Base-by-base conservation (phyloP, 2,888 invertebrate species). In the Heteromyza rotundicornis region DNA sequence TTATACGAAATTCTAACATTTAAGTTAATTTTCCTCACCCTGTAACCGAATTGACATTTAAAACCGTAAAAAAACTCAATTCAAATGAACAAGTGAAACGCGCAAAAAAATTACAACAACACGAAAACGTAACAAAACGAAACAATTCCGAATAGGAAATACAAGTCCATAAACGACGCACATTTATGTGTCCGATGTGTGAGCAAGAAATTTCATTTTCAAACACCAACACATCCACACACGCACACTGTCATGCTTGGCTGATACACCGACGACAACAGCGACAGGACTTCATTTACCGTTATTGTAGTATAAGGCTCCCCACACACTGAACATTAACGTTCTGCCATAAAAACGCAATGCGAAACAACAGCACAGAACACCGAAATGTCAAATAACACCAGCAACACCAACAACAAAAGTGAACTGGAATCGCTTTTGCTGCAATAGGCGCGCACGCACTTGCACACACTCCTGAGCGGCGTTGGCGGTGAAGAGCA, bases 301-400 rank as follows among this genome's bases (percentile, higher is more conserved):
- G 57, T 40, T 40, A 40, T 40, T 7, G 10, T 40, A n/a, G 40
- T 40, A 10, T 40, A n/a, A 7, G 40, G 3, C 14, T 14, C 40
- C 40, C 40, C 16, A 10, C 40, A 40, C 40, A 40, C 8, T 40
- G 10, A n/a, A n/a, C 32, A n/a, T n/a, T 40, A n/a, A 27, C 5
- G 27, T 7, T 7, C 5, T 27, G 27, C 27, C 27, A 27, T 27
- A 27, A 27, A 27, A 27, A 27, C 27, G 40, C 40, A 40, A 40
- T 22, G 20, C 44, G 27, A 17, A 55, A 66, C 73, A 65, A 65
- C 49, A 44, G 23, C 23, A 32, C n/a, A 57, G 27, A 32, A 49
- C 32, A 56, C 14, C 20, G 50, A 59, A 57, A 23, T 56, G 35
- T 57, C 53, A 40, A 40, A n/a, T n/a, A 3, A n/a, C 40, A 40